A percentile compares a stretch with the other conserved stretches of the same genome.
These are phyloP conservation scores for Hoplostethus atlanticus DNA, from an alignment of 2,797 vertebrate species.

Conservation along the genomic window DNA sequence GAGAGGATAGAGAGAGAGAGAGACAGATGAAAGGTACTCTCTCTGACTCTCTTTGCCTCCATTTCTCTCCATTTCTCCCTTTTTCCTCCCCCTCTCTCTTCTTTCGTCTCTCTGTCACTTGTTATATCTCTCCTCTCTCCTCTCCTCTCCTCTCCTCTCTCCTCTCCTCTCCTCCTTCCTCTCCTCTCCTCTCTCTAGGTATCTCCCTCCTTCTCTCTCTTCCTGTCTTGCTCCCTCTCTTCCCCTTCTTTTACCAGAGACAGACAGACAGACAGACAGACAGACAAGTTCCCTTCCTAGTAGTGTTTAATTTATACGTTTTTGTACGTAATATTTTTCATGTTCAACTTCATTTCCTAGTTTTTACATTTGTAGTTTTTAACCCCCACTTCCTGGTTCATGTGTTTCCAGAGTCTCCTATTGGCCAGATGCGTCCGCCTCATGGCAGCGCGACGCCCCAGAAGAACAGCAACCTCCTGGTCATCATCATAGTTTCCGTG, in stretches of 20 bases:
- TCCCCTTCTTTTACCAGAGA: no score
- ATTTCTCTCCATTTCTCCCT: background rate
- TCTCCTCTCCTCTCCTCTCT: background rate
- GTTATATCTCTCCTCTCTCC: background rate
- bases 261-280: no score
- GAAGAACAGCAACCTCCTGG: constrained; percentile 92
- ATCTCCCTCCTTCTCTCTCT: constrained; percentile 12
- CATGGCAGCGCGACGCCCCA: constrained; percentile 93
- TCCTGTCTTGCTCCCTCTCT: constrained; percentile 7
- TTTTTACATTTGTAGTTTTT: background rate
- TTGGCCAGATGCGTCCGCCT: constrained; percentile 95
- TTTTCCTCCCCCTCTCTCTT: background rate
- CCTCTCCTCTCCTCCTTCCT: constrained; percentile 9
- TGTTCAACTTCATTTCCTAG: background rate
- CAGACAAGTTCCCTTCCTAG: no score
- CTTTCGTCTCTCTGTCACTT: background rate
- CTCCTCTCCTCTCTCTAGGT: constrained; percentile 11
- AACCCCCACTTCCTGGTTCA: background rate
- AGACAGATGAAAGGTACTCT: no score
- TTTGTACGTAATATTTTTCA: background rate
- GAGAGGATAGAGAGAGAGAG: no score
- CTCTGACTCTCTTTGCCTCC: background rate
- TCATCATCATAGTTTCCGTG: constrained; percentile 91
- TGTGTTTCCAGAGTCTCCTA: constrained; percentile 88
- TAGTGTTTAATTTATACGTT: background rate